Evolutionary conservation across 2,797 vertebrate genomes (phyloP), one percentile per base, ranked within the genome.

Genomic region (Helostoma temminkii): DNA sequence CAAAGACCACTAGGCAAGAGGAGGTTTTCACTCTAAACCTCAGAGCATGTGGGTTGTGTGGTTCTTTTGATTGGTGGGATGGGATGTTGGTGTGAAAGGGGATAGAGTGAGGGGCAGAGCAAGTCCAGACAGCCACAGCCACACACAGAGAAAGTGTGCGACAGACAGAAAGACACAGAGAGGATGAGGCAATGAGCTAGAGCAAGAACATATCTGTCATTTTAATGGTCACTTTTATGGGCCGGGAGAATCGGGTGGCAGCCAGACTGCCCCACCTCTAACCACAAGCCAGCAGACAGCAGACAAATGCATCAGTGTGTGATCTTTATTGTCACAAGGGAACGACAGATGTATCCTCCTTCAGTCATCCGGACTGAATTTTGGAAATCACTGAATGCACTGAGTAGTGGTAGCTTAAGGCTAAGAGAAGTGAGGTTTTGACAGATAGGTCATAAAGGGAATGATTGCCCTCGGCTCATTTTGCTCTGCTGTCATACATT

Each of bases 181-280:
- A 30, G 50, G 58, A 4, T 30, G 32, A 57, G 53, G 62, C 53
- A 70, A 8, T 46, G 75, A 73, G 52, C 36, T 56, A 24, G 49
- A 32, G 42, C 50, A 66, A 52, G 67, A 53, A 41, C 57, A 58
- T 42, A 87, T 91, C 80, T 65, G 66, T 93, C 87, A 92, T 84
- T 87, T 89, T 93, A 92, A 93, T 89, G 82, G 89, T 74, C 80
- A 80, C 76, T 92, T 91, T 91, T 91, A 92, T 9, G 53, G 78
- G 62, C 63, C 22, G 72, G 49, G 80, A 81, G 86, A 84, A 55
- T 26, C 64, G 73, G 64, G 82, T 71, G 83, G 82, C 66, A 67
- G 78, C 71, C 82, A 86, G 78, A 81, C 71, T 32, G 78, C 32
- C 83, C 67, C 68, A 16, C 73, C 54, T 55, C 73, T 36, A 43